A percentile compares a stretch with the other conserved stretches of the same genome.
Conservation (phyloP, 2,888 invertebrate species). For the Drosophila ochracea region DNA sequence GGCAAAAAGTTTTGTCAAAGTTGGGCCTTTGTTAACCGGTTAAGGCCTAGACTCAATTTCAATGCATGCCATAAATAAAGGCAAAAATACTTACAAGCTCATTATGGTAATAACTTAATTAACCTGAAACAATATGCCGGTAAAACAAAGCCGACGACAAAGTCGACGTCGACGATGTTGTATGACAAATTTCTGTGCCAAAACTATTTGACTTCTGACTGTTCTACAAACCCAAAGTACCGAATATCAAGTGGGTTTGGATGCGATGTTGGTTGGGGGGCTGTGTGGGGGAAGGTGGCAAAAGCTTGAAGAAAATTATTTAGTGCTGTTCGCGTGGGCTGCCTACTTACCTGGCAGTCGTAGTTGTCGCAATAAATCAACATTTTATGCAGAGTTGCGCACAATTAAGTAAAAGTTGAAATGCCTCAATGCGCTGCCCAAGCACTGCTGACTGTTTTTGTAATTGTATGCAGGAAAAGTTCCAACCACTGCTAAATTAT, state of each 20-base stretch:
- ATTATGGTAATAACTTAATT: conserved; percentile 82
- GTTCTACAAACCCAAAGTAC: conserved; percentile 25
- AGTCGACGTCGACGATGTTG: conserved; percentile 47
- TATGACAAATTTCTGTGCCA: conserved; percentile 82
- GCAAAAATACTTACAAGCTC: conserved; percentile 76
- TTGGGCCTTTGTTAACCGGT: conserved; percentile 49
- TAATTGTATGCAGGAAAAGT: conserved; percentile 19
- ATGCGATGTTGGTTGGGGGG: neutral
- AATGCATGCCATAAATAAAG: conserved; percentile 74
- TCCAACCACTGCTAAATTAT: conserved; percentile 27
- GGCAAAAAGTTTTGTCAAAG: conserved; percentile 50
- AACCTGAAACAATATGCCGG: conserved; percentile 79
- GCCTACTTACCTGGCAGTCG: conserved; percentile 39
- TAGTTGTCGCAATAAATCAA: conserved; percentile 82
- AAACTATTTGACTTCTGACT: conserved; percentile 84
- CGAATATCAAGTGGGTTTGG: conserved; percentile 8
- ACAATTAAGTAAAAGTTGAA: conserved; percentile 82
- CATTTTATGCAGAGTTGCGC: conserved; percentile 82
- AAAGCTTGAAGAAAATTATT: conserved; percentile 46
- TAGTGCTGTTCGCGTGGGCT: conserved; percentile 39
- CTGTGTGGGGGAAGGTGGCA: neutral
- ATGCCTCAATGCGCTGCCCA: conserved; percentile 54
- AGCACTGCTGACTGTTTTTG: conserved; percentile 7
- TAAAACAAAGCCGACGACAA: conserved; percentile 41
- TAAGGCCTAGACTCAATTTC: conserved; percentile 32